Conservation (phyloP, 2,797 vertebrate genomes). For the Siniperca undulata region DNA sequence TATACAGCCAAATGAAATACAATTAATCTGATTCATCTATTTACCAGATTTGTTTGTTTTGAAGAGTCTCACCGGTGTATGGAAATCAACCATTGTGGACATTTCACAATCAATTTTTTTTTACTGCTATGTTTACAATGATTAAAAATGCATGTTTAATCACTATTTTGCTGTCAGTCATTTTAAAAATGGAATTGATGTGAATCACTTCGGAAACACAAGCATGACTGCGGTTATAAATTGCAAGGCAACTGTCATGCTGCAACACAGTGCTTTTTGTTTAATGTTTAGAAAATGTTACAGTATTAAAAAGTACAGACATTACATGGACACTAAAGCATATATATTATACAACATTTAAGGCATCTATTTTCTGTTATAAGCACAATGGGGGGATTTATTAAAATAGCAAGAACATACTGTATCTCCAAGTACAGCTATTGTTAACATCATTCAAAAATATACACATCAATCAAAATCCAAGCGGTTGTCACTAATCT, state of each 20-base stretch:
- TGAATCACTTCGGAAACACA: not conserved
- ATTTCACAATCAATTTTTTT: not conserved
- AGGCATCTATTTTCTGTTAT: not conserved
- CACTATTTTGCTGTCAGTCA: not conserved
- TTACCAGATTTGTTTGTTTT: not conserved
- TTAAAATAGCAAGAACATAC: not conserved
- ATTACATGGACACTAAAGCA: not conserved
- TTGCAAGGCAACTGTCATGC: fast-evolving
- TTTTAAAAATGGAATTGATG: not conserved
- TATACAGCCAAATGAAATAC: not conserved
- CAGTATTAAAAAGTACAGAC: not conserved
- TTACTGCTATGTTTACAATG: slow-evolving; percentile 7
- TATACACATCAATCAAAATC: not conserved
- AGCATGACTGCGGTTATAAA: not conserved
- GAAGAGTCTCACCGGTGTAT: not conserved
- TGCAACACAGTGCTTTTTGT: not conserved
- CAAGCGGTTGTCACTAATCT: not conserved
- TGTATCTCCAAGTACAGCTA: not conserved
- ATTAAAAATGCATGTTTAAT: slow-evolving; percentile 21
- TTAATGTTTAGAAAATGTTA: slow-evolving; percentile 6
- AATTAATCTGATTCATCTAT: not conserved
- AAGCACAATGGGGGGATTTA: not conserved
- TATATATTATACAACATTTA: not conserved
- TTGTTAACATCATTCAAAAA: slow-evolving; percentile 20
- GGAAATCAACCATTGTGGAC: not conserved